Percentiles rank a stretch among this genome's conserved stretches.
Evolutionary conservation across 35 echinoderm and acorn worm species (phyloP).

Genomic region (Holothuria glaberrima): DNA sequence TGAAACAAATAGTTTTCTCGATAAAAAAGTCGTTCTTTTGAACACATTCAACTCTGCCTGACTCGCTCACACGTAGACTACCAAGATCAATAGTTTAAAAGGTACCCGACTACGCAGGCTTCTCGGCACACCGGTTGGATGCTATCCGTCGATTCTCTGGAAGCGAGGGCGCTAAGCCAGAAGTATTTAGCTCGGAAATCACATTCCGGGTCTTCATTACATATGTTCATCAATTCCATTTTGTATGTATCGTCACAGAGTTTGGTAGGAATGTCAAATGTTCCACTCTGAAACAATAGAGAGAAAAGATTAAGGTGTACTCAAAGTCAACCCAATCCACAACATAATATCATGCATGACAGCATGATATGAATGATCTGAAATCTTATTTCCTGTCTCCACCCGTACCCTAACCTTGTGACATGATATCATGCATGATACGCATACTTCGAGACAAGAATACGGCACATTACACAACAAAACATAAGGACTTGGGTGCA

Average conservation of each 20-base stretch:
- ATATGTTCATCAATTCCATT: constrained; percentile 56
- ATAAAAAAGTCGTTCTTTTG: too few relatives aligned
- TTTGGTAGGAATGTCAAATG: constrained; percentile 45
- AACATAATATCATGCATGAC: too few relatives aligned
- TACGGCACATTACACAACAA: too few relatives aligned
- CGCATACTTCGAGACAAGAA: too few relatives aligned
- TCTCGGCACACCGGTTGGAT: neutral
- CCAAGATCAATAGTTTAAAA: constrained; percentile 39
- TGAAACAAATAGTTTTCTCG: too few relatives aligned
- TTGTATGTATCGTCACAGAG: constrained; percentile 57
- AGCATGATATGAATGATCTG: too few relatives aligned
- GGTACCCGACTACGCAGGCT: constrained; percentile 52
- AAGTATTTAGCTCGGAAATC: constrained; percentile 59
- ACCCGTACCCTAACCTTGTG: too few relatives aligned
- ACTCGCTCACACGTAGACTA: neutral
- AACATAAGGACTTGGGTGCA: too few relatives aligned
- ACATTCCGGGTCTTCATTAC: constrained; percentile 45
- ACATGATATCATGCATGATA: too few relatives aligned
- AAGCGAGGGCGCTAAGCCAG: constrained; percentile 59
- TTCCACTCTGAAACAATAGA: constrained; percentile 38
- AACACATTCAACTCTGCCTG: too few relatives aligned
- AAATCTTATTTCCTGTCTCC: too few relatives aligned
- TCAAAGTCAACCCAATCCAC: too few relatives aligned
- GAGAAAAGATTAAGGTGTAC: neutral
- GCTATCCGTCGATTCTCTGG: neutral